A percentile compares a stretch with the other conserved stretches of the same genome.
Conservation (phyloP, 2,113 vertebrate species). For the Cairina moschata region DNA sequence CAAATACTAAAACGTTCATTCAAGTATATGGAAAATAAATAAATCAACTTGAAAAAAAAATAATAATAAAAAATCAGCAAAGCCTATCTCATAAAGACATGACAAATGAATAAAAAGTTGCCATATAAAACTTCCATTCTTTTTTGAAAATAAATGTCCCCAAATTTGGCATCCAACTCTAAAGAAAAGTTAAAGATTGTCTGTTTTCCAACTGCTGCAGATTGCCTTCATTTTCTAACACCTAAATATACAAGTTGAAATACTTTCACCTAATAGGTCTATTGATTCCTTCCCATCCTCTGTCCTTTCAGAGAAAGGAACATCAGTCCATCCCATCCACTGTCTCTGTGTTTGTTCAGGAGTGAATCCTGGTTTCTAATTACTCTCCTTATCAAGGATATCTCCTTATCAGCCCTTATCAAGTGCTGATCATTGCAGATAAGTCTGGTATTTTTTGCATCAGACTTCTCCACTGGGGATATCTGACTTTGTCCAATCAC, state of each 20-base stretch:
- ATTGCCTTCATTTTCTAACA: neutral
- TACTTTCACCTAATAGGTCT: neutral
- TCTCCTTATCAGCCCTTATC: too few relatives aligned
- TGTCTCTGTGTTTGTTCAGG: neutral
- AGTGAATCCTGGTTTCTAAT: neutral
- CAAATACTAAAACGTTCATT: neutral
- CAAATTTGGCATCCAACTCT: neutral
- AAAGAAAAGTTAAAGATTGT: neutral
- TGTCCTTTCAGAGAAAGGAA: neutral
- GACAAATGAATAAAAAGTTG: neutral
- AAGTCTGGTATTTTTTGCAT: neutral
- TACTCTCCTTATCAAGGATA: neutral
- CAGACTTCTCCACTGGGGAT: neutral
- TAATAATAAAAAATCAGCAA: neutral
- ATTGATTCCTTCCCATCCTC: neutral
- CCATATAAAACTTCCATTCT: neutral
- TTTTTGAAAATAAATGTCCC: neutral
- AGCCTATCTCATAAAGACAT: neutral
- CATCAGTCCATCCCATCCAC: neutral
- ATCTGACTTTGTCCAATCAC: neutral
- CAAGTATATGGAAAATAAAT: neutral
- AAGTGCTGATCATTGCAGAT: neutral
- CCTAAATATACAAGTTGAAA: neutral
- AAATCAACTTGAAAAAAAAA: neutral
- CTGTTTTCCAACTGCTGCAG: neutral